Base-by-base conservation (phyloP, 1,140 invertebrate species). In the Oedothorax gibbosus region DNA sequence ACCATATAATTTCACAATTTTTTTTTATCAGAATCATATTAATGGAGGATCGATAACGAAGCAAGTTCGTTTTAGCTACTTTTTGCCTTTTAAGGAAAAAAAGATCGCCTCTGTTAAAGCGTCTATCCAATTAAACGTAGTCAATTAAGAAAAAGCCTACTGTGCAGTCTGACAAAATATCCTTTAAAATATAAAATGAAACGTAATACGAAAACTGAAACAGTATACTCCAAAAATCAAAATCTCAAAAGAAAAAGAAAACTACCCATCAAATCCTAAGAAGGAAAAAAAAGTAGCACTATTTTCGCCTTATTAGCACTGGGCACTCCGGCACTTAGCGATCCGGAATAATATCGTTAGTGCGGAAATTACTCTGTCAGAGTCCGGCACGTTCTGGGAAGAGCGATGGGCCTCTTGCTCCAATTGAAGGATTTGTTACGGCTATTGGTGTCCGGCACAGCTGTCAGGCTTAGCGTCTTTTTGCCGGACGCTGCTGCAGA, bases 341-440 rank as follows among this genome's bases (percentile, higher is more conserved):
- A 82, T 82, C 80, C 80, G 69, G 80, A 82, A 82, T 82, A 82
- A 82, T 82, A 73, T 73, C 80, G 80, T 82, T 82, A 82, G 80
- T 82, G 68, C 68, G 80, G 80, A 82, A 82, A 82, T 82, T 72
- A 82, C 56, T 82, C 80, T 82, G 80, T 73, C 80, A 82, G 80
- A 73, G 80, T 82, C 68, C 80, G 69, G 80, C 68, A 72, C 15
- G 18, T 7, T 15, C 12, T 15, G 75, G 35, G 66, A 82, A 82
- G 80, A 82, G 57, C 54, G 80, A 82, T 82, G 68, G 69, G 57
- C 54, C 54, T 65, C 73, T 82, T 64, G 68, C 57, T 82, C 57
- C 80, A 82, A 64, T 82, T 73, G 80, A 73, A 82, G 57, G 80
- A 82, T 82, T 81, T 81, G 78, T 71, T 71, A 81, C 78, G 78